These are phyloP conservation scores for Diaphora mendica DNA, from an alignment of 2,888 invertebrate species.

Conservation along the genomic window DNA sequence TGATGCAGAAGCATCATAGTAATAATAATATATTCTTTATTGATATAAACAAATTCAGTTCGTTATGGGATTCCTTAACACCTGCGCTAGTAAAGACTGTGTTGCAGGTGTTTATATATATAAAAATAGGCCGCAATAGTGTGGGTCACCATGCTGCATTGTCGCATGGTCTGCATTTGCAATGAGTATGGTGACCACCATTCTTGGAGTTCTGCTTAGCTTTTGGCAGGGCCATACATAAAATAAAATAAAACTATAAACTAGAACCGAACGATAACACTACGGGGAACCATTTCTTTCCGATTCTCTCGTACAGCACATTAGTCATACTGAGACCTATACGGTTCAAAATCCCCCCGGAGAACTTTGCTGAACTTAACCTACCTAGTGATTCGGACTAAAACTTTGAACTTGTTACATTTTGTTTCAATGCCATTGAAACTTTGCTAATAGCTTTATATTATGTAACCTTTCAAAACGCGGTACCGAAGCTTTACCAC, in stretches of 20 bases:
- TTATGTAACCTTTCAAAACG: conserved; percentile 47
- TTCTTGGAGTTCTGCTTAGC: too few relatives aligned
- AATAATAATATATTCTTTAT: too few relatives aligned
- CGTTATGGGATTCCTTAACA: too few relatives aligned
- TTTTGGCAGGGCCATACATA: too few relatives aligned
- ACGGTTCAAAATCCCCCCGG: conserved; percentile 44
- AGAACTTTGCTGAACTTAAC: conserved; percentile 46
- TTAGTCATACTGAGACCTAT: conserved; percentile 62
- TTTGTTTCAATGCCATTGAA: conserved; percentile 54
- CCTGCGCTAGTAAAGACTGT: too few relatives aligned
- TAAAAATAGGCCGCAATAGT: too few relatives aligned
- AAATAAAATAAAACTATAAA: neutral
- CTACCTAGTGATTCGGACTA: conserved; percentile 45
- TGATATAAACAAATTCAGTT: too few relatives aligned
- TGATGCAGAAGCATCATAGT: too few relatives aligned
- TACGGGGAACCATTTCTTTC: conserved; percentile 41
- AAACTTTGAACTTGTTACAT: conserved; percentile 43
- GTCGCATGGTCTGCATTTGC: too few relatives aligned
- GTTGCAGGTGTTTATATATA: too few relatives aligned
- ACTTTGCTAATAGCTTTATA: conserved; percentile 52
- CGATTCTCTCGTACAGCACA: conserved; percentile 56
- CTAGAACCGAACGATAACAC: conserved; percentile 19
- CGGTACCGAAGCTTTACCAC: conserved; percentile 32
- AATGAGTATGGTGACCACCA: too few relatives aligned
- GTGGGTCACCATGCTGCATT: too few relatives aligned